Conservation (phyloP, 2,888 invertebrate genomes). For the Caenorhabditis japonica region DNA sequence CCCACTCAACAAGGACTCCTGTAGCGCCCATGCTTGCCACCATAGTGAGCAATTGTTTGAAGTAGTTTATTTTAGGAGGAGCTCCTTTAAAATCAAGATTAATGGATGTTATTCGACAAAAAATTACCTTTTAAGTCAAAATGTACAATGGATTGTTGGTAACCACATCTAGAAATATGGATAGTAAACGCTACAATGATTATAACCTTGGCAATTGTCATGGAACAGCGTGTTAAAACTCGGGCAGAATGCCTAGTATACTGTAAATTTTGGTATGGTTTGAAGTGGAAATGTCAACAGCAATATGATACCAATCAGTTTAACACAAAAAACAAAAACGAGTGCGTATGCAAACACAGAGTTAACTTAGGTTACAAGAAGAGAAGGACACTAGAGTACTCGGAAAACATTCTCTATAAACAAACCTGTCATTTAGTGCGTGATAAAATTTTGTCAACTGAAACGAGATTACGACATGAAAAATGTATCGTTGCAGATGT, state of each 20-base stretch:
- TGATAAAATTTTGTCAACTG: slow-evolving; percentile 11
- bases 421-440: slow-evolving; percentile 19
- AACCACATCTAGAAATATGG: slow-evolving; percentile 12
- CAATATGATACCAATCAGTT: slow-evolving; percentile 1
- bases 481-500: too few relatives aligned
- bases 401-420: slow-evolving; percentile 15
- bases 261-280: too few relatives aligned
- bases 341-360: neutral
- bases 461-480: slow-evolving; percentile 24
- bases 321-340: slow-evolving; percentile 6
- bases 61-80: slow-evolving; percentile 78
- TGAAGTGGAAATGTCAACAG: too few relatives aligned
- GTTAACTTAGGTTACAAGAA: slow-evolving; percentile 16
- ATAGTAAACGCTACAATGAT: neutral
- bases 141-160: slow-evolving; percentile 43
- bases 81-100: too few relatives aligned
- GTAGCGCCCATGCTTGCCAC: slow-evolving; percentile 82
- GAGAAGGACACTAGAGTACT: slow-evolving; percentile 20
- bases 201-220: neutral
- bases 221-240: neutral
- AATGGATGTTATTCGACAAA: too few relatives aligned
- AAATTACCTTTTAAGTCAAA: slow-evolving; percentile 58
- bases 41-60: slow-evolving; percentile 80
- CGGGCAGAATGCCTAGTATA: too few relatives aligned
- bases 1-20: slow-evolving; percentile 87